Percentiles rank a stretch among this genome's conserved stretches.
Evolutionary conservation across 2,888 invertebrate species (phyloP).

Genomic region (Teinopalpus imperialis): DNA sequence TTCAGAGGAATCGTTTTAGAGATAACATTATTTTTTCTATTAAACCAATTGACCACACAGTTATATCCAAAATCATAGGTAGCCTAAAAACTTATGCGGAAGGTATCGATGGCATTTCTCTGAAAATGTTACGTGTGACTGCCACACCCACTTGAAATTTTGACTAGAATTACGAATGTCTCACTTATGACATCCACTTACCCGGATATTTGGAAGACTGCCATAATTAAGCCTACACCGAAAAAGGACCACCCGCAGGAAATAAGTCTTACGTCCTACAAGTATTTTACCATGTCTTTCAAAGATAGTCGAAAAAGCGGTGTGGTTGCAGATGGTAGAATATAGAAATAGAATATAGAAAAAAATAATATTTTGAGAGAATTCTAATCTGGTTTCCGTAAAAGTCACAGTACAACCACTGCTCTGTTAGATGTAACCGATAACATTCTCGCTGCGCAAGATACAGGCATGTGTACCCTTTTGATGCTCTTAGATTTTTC

Average conservation of each 20-base stretch:
- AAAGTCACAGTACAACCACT: not conserved
- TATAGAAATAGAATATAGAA: no score
- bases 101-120: not conserved
- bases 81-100: slow-evolving; percentile 3
- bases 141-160: slow-evolving; percentile 3
- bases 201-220: slow-evolving; percentile 24
- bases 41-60: not conserved
- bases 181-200: slow-evolving; percentile 19
- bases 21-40: not conserved
- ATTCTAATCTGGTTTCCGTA: not conserved
- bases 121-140: not conserved
- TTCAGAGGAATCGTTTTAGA: not conserved
- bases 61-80: no score
- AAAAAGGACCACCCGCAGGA: slow-evolving; percentile 21
- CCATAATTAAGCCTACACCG: slow-evolving; percentile 25
- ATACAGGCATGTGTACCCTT: not conserved
- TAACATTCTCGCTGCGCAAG: not conserved
- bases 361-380: not conserved
- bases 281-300: slow-evolving; percentile 26
- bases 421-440: not conserved
- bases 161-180: slow-evolving; percentile 20
- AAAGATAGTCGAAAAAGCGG: slow-evolving; percentile 10
- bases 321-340: not conserved
- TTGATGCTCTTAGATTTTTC: no score
- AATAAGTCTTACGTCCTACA: slow-evolving; percentile 29